These are phyloP conservation scores for Orycteropus afer DNA, from an alignment of 2,113 vertebrate species.

Conservation along the genomic window DNA sequence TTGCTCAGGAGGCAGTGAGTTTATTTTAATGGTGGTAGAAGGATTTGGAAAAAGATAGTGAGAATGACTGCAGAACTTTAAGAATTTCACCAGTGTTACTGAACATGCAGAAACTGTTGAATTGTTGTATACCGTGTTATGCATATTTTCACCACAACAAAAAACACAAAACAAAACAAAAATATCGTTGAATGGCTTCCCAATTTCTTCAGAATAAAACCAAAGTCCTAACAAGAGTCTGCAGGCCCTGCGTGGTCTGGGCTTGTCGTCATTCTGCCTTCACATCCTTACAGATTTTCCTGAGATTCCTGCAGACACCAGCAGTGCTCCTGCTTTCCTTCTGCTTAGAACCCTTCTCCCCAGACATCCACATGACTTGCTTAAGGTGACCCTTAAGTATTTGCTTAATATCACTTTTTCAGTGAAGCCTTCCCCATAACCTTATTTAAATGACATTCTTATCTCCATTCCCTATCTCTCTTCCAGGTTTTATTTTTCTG, in stretches of 20 bases:
- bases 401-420: background rate
- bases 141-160: background rate
- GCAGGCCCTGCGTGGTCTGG: background rate
- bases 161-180: background rate
- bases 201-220: background rate
- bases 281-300: background rate
- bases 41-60: background rate
- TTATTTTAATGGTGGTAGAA: background rate
- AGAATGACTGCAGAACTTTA: background rate
- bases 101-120: background rate
- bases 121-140: background rate
- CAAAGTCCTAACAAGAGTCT: background rate
- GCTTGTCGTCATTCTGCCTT: background rate
- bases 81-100: background rate
- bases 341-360: background rate
- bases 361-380: background rate
- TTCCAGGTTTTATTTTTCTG: constrained; percentile 11
- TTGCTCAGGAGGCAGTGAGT: background rate
- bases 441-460: background rate
- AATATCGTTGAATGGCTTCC: background rate
- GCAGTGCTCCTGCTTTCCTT: background rate
- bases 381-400: background rate
- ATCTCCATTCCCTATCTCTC: background rate
- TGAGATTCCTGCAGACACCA: rapidly evolving
- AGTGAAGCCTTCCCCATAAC: background rate